Evolutionary conservation across 2,797 vertebrate species (phyloP).

Genomic region (Gymnothorax reevesii): DNA sequence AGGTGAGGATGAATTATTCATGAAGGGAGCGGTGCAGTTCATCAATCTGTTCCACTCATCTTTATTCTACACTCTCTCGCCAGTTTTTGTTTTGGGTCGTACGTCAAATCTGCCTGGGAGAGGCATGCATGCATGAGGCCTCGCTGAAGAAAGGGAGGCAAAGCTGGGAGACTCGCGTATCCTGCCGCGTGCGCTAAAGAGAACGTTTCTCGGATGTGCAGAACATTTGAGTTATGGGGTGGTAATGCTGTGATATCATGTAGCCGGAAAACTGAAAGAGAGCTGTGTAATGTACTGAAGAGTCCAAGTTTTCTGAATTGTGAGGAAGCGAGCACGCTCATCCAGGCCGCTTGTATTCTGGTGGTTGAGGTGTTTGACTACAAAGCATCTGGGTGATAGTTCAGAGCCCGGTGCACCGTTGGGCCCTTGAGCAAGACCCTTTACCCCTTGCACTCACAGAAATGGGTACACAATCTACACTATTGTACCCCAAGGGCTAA

Average conservation of each 20-base stretch:
- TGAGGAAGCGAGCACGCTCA: too few relatives aligned
- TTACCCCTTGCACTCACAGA: too few relatives aligned
- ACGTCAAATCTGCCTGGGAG: background rate
- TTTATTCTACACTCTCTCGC: background rate
- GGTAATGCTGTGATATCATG: background rate
- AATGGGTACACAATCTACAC: too few relatives aligned
- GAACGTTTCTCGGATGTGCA: background rate
- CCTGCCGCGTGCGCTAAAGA: background rate
- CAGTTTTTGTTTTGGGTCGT: background rate
- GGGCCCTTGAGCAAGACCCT: too few relatives aligned
- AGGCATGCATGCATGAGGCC: background rate
- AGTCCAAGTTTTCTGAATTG: too few relatives aligned
- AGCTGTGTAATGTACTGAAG: background rate
- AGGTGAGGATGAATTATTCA: slow-evolving; percentile 22
- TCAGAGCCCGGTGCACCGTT: too few relatives aligned
- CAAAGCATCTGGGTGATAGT: too few relatives aligned
- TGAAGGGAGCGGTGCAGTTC: background rate
- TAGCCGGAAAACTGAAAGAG: background rate
- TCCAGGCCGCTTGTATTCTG: too few relatives aligned
- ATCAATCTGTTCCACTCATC: slow-evolving; percentile 14
- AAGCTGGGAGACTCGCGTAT: background rate
- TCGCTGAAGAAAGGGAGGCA: background rate
- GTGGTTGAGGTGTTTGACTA: too few relatives aligned
- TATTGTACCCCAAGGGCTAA: too few relatives aligned
- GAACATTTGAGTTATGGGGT: slow-evolving; percentile 35